phyloP scores from a whole-genome alignment of 2,113 vertebrate genomes.

The Rhombomys opimus region DNA sequence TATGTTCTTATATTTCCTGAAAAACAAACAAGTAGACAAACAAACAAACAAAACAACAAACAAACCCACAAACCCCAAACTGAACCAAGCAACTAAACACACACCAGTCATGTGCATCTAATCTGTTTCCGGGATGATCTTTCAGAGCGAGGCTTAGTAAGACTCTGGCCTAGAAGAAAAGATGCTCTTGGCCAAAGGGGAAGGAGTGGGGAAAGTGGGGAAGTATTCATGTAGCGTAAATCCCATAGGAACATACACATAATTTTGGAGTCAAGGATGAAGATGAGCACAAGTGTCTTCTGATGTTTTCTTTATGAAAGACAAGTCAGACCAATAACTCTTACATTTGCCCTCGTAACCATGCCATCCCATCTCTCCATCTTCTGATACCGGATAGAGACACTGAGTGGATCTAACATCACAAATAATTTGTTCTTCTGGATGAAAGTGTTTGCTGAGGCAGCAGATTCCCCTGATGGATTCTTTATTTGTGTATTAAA shows the following conservation, averaged over 20 bases:
- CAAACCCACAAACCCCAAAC: neutral
- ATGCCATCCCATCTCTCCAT: neutral
- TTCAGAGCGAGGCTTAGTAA: neutral
- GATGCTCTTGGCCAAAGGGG: conserved; percentile 6
- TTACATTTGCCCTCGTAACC: neutral
- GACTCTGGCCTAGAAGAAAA: neutral
- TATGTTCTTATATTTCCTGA: neutral
- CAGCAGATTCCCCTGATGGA: conserved; percentile 63
- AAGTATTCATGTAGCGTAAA: neutral
- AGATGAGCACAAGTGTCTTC: neutral
- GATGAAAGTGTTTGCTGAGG: conserved; percentile 71
- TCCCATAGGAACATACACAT: neutral
- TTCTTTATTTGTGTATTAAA: conserved; percentile 75
- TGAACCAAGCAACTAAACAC: neutral
- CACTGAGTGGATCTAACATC: conserved; percentile 11
- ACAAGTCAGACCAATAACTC: neutral
- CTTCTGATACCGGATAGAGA: conserved; percentile 33
- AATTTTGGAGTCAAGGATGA: neutral
- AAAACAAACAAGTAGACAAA: neutral
- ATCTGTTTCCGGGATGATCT: neutral
- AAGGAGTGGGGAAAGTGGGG: conserved; percentile 26
- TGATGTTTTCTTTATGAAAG: conserved; percentile 43
- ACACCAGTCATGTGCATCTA: neutral
- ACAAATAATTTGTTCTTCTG: conserved; percentile 63
- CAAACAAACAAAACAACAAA: neutral